Percentiles rank a stretch among this genome's conserved stretches.
Conservation (phyloP, 2,888 invertebrate species). For the Sarcophaga subvicina region DNA sequence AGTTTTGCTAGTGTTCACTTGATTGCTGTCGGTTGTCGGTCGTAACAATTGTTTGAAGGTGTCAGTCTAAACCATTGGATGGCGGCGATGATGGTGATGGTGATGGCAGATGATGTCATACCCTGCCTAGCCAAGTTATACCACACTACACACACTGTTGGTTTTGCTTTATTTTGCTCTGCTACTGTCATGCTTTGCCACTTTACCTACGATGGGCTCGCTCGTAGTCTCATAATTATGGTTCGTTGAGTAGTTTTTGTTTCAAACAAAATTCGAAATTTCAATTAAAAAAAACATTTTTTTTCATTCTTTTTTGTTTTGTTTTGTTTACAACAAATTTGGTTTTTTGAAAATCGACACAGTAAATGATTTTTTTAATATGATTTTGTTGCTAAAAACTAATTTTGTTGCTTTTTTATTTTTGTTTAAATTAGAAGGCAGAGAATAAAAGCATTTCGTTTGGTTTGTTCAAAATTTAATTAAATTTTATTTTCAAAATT, state of each 20-base stretch:
- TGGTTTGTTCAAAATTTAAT: background rate
- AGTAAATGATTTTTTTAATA: background rate
- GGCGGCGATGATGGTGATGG: conserved; percentile 16
- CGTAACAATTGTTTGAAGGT: conserved; percentile 55
- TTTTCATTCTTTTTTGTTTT: conserved; percentile 1
- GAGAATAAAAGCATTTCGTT: background rate
- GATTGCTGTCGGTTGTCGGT: conserved; percentile 10
- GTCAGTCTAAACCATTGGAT: conserved; percentile 49
- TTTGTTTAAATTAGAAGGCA: conserved; percentile 7
- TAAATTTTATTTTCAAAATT: too few species aligned
- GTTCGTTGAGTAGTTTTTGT: conserved; percentile 27
- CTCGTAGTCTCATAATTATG: conserved; percentile 36
- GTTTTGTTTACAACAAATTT: background rate
- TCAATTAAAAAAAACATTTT: background rate
- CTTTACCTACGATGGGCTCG: background rate
- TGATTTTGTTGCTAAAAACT: conserved; percentile 1
- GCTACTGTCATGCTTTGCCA: conserved; percentile 18
- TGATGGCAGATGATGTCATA: conserved; percentile 66
- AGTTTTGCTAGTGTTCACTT: conserved; percentile 2
- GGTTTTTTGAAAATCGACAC: background rate
- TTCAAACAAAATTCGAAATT: background rate
- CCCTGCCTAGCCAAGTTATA: background rate
- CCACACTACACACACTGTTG: background rate
- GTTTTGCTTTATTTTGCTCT: background rate
- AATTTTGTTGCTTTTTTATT: background rate